Conservation (phyloP, 2,888 invertebrate genomes). For the Sesia bembeciformis region DNA sequence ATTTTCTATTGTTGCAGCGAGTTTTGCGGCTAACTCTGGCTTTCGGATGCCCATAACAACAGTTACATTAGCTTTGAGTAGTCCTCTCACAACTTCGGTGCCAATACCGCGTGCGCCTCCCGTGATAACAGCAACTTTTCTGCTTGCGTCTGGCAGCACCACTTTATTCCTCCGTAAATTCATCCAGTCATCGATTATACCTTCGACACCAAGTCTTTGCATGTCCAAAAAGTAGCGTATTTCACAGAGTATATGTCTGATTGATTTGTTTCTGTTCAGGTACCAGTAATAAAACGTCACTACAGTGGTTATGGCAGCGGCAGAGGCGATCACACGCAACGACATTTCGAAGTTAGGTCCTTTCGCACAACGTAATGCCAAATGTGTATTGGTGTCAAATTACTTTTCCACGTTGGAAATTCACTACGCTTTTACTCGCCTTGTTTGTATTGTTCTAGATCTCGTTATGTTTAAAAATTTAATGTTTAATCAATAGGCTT, state of each 20-base stretch:
- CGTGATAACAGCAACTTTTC: conserved; percentile 85
- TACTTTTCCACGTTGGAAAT: conserved; percentile 60
- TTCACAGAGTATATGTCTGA: conserved; percentile 67
- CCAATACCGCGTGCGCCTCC: conserved; percentile 93
- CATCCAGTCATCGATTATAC: conserved; percentile 75
- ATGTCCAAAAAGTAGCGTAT: conserved; percentile 71
- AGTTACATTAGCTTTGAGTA: conserved; percentile 84
- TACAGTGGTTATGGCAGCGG: conserved; percentile 33
- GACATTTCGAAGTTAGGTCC: conserved; percentile 29
- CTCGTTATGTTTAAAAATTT: conserved; percentile 46
- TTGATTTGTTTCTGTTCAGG: conserved; percentile 68
- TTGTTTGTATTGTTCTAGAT: conserved; percentile 40
- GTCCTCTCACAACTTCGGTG: conserved; percentile 81
- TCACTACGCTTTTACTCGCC: conserved; percentile 63
- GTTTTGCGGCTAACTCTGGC: conserved; percentile 63
- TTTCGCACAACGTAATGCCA: conserved; percentile 46
- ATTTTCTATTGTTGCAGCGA: conserved; percentile 54
- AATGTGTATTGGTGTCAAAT: conserved; percentile 12
- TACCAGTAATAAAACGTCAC: conserved; percentile 50
- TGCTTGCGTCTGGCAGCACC: conserved; percentile 77
- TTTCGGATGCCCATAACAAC: conserved; percentile 84
- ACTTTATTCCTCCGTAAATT: conserved; percentile 72
- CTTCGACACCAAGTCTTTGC: conserved; percentile 74
- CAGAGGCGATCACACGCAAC: conserved; percentile 31
- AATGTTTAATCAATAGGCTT: neutral